Conservation (phyloP, 2,888 invertebrate species). For the Callyntrura guangdongensis region DNA sequence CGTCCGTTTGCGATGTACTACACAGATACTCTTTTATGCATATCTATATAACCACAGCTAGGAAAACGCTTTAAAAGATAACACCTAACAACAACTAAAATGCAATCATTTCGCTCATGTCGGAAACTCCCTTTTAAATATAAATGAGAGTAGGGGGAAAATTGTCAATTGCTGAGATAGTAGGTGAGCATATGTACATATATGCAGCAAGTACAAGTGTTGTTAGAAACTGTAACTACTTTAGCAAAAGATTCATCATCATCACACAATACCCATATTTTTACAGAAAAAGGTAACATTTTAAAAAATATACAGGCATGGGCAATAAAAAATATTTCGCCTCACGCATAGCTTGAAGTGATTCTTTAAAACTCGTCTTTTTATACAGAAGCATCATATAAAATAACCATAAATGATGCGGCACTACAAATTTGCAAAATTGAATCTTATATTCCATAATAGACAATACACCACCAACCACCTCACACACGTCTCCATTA, state of each 20-base stretch:
- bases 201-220: neutral
- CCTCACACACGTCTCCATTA: neutral
- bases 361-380: neutral
- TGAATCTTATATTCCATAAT: neutral
- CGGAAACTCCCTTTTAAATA: neutral
- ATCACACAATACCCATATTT: too few species aligned
- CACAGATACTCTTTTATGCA: too few species aligned
- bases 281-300: neutral
- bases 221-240: too few species aligned
- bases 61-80: too few species aligned
- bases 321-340: constrained; percentile 35
- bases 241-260: too few species aligned
- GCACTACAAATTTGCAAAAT: neutral
- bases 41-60: too few species aligned
- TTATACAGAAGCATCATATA: neutral
- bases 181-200: too few species aligned
- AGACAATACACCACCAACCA: too few species aligned
- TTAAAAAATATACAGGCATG: neutral
- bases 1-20: too few species aligned
- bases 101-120: too few species aligned
- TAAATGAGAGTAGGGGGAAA: too few species aligned
- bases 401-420: neutral
- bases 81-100: neutral
- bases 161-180: too few species aligned
- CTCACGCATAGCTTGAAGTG: constrained; percentile 27